phyloP scores from a whole-genome alignment of 2,888 invertebrate species.

The Limenitis camilla region DNA sequence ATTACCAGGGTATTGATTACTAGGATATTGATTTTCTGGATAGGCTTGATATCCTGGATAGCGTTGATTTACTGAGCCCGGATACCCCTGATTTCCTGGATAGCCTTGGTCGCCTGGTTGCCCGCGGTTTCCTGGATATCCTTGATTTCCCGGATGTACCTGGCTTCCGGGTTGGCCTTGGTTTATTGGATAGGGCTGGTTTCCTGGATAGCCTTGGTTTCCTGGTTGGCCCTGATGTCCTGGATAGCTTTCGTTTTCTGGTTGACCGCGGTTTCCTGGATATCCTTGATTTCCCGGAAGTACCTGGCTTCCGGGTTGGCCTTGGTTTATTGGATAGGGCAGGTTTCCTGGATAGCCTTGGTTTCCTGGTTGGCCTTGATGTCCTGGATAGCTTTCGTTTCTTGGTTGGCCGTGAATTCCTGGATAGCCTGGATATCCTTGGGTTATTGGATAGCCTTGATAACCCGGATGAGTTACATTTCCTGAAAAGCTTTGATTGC shows the following conservation, averaged over 20 bases:
- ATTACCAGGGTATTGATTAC: conserved; percentile 5
- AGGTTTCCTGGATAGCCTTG: conserved; percentile 4
- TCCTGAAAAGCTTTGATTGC: conserved; percentile 2
- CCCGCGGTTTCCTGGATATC: conserved; percentile 16
- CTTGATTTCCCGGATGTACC: conserved; percentile 11
- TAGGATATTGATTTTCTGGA: background rate
- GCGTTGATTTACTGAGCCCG: background rate
- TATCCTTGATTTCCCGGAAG: conserved; percentile 15
- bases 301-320: conserved; percentile 7
- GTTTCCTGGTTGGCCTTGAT: conserved; percentile 5
- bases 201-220: conserved; percentile 13
- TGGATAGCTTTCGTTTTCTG: conserved; percentile 7
- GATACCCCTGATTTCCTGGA: background rate
- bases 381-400: conserved; percentile 10
- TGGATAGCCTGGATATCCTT: conserved; percentile 8
- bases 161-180: conserved; percentile 11
- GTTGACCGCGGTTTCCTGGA: conserved; percentile 15
- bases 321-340: conserved; percentile 10
- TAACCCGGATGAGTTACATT: conserved; percentile 9
- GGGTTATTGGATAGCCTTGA: conserved; percentile 3
- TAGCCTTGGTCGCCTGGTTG: conserved; percentile 10
- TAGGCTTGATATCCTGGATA: background rate
- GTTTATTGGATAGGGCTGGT: conserved; percentile 8
- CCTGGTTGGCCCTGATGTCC: background rate
- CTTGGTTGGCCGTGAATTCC: conserved; percentile 4